phyloP scores from a whole-genome alignment of 2,888 invertebrate species.

The Lymantria dispar region DNA sequence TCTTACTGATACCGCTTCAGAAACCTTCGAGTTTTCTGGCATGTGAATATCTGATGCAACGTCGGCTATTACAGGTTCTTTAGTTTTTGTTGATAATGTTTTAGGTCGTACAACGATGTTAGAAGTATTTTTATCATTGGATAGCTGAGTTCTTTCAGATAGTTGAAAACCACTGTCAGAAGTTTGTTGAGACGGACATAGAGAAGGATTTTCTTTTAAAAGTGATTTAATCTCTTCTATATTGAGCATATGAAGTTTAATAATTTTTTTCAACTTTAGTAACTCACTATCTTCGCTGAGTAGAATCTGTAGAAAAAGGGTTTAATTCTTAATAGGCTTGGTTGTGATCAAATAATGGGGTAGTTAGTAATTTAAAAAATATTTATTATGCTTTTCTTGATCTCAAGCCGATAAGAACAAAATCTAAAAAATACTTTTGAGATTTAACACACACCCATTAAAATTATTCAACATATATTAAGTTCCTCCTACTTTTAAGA shows the following conservation, averaged over 20 bases:
- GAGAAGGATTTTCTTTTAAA: conserved; percentile 6
- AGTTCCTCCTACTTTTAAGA: too few species aligned
- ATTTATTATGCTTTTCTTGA: too few species aligned
- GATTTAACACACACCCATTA: too few species aligned
- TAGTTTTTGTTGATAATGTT: not conserved
- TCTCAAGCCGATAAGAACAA: too few species aligned
- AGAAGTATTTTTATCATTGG: not conserved
- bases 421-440: too few species aligned
- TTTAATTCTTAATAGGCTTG: too few species aligned
- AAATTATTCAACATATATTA: too few species aligned
- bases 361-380: too few species aligned
- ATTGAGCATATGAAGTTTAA: conserved; percentile 36
- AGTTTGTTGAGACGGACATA: not conserved
- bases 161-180: not conserved
- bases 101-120: not conserved
- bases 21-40: not conserved
- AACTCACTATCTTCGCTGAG: conserved; percentile 44
- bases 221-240: conserved; percentile 39
- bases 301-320: conserved; percentile 44
- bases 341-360: too few species aligned
- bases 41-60: not conserved
- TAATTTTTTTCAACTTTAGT: conserved; percentile 26
- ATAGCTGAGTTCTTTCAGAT: not conserved
- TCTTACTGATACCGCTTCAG: conserved; percentile 9
- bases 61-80: not conserved